Percentiles rank a stretch among this genome's conserved stretches.
Evolutionary conservation across 2,797 vertebrate genomes (phyloP).

Genomic region (Rhincodon typus): DNA sequence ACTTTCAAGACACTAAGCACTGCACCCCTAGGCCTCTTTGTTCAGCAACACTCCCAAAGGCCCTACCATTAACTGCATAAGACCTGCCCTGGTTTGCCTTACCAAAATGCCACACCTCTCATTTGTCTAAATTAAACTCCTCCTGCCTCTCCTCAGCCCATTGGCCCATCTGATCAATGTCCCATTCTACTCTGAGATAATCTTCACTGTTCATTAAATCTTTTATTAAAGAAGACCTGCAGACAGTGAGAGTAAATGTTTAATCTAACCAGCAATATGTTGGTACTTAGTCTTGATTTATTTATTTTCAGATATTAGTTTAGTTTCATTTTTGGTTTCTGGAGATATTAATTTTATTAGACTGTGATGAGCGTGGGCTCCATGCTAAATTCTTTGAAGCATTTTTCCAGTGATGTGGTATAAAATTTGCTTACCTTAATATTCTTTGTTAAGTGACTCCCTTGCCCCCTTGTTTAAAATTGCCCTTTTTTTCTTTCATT

Average conservation of each 20-base stretch:
- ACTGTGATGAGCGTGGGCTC: neutral
- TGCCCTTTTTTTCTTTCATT: neutral
- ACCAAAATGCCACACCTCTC: too few species aligned
- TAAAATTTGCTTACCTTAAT: neutral
- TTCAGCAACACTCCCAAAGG: too few species aligned
- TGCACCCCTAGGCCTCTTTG: too few species aligned
- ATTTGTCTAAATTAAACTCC: too few species aligned
- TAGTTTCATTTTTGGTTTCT: neutral
- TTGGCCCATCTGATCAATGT: too few species aligned
- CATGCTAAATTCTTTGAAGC: neutral
- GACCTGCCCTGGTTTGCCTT: too few species aligned
- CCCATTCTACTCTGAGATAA: too few species aligned
- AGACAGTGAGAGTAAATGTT: neutral
- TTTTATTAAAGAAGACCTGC: conserved; percentile 1
- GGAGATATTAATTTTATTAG: conserved; percentile 14
- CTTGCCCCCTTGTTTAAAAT: neutral
- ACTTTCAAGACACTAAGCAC: too few species aligned
- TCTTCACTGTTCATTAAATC: too few species aligned
- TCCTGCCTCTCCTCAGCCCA: too few species aligned
- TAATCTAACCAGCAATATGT: conserved; percentile 16
- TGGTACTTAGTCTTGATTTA: neutral
- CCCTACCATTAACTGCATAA: too few species aligned
- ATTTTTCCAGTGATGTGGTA: neutral
- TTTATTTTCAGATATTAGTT: conserved; percentile 16
- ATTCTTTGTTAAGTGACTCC: neutral